Evolutionary conservation across 2,888 invertebrate genomes (phyloP).

Genomic region (Leptopilina myrica): DNA sequence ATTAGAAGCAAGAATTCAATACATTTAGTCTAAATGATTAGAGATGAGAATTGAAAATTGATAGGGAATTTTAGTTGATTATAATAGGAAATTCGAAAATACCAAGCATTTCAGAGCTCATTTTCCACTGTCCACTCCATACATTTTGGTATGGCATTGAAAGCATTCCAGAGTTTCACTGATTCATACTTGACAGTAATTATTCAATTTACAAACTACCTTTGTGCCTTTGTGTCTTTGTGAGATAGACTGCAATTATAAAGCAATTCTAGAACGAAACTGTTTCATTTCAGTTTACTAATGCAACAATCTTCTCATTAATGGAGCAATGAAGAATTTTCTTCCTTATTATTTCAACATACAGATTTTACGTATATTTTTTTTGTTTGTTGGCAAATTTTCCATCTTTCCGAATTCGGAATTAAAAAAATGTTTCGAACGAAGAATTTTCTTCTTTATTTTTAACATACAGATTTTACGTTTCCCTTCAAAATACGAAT

Average conservation of each 20-base stretch:
- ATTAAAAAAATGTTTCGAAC: too few species aligned
- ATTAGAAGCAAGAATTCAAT: too few species aligned
- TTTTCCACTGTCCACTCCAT: conserved; percentile 24
- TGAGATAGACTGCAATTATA: conserved; percentile 12
- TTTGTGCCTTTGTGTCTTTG: conserved; percentile 30
- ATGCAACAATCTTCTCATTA: conserved; percentile 18
- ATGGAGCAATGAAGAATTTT: conserved; percentile 46
- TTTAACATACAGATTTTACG: too few species aligned
- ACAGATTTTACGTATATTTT: too few species aligned
- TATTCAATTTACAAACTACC: conserved; percentile 24
- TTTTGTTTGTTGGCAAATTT: too few species aligned
- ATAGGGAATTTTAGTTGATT: not conserved
- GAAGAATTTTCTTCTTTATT: too few species aligned
- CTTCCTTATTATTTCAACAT: conserved; percentile 51
- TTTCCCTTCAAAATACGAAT: too few species aligned
- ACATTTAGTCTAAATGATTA: too few species aligned
- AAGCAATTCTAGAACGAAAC: conserved; percentile 29
- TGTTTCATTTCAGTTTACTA: not conserved
- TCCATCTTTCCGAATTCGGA: too few species aligned
- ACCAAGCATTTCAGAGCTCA: conserved; percentile 6
- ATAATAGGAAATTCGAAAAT: not conserved
- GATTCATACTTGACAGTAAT: conserved; percentile 39
- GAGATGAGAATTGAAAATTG: not conserved
- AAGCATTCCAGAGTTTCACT: conserved; percentile 31
- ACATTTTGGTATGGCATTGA: conserved; percentile 35